These are phyloP conservation scores for Trogon surrucura DNA, from an alignment of 2,113 vertebrate species.

Conservation along the genomic window DNA sequence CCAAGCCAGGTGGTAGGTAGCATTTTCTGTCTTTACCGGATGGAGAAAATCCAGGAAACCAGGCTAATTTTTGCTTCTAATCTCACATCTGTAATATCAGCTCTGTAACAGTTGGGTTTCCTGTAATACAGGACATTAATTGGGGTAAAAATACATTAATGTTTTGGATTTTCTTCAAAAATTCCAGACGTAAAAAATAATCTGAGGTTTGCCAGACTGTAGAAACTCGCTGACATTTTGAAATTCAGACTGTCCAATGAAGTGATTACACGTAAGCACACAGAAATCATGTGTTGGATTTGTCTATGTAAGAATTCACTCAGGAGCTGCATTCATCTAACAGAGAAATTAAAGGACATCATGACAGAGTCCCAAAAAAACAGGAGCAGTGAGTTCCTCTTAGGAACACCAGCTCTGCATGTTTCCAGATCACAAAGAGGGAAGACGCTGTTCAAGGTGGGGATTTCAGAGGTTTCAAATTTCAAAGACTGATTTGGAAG, in stretches of 20 bases:
- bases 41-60: background rate
- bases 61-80: background rate
- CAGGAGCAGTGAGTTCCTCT: background rate
- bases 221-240: background rate
- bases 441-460: background rate
- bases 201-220: background rate
- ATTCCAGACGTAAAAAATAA: background rate
- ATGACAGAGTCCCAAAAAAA: background rate
- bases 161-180: background rate
- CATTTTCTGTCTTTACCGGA: background rate
- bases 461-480: background rate
- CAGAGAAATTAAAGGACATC: background rate
- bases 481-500: background rate
- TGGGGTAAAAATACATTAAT: background rate
- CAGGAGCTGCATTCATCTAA: background rate
- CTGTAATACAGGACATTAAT: background rate
- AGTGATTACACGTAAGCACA: background rate
- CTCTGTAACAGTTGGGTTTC: background rate
- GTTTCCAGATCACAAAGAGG: background rate
- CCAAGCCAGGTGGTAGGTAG: background rate
- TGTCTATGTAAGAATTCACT: fast-evolving
- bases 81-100: background rate
- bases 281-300: background rate
- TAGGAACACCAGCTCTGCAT: fast-evolving
- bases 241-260: background rate